Evolutionary conservation across 2,113 vertebrate species (phyloP).

Genomic region (Irena cyanogastra): DNA sequence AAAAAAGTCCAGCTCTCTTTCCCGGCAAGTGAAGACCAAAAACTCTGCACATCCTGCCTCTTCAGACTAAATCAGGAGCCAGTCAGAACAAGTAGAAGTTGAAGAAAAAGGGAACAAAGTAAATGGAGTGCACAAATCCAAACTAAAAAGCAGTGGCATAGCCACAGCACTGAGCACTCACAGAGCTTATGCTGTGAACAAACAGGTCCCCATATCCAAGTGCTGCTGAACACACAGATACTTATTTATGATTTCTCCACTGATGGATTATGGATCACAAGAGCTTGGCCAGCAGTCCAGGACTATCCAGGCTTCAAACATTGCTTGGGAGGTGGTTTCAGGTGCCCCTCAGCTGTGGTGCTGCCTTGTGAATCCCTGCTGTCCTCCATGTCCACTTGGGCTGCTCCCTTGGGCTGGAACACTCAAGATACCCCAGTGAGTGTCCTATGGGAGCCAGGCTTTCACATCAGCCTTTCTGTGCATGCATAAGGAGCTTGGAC

Average conservation of each 20-base stretch:
- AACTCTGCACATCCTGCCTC: not conserved
- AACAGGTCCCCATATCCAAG: not conserved
- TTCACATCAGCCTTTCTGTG: not conserved
- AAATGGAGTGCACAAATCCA: not conserved
- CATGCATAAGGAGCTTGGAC: not conserved
- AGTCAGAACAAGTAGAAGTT: not conserved
- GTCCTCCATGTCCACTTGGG: fast-evolving
- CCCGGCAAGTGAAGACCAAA: not conserved
- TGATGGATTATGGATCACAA: not conserved
- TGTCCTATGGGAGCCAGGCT: not conserved
- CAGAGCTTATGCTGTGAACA: not conserved
- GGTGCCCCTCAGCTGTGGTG: not conserved
- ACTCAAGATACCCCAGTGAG: fast-evolving
- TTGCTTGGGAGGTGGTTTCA: not conserved
- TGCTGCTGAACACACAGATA: not conserved
- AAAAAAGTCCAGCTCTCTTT: not conserved
- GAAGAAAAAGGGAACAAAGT: not conserved
- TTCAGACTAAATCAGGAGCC: not conserved
- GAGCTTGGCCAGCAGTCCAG: not conserved
- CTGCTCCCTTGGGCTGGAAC: not conserved
- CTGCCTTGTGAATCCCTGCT: not conserved
- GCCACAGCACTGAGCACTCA: not conserved
- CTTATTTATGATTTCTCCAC: not conserved
- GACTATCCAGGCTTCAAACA: not conserved
- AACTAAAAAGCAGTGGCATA: not conserved